Conservation (phyloP, 2,797 vertebrate genomes). For the Cirrhinus mrigala region DNA sequence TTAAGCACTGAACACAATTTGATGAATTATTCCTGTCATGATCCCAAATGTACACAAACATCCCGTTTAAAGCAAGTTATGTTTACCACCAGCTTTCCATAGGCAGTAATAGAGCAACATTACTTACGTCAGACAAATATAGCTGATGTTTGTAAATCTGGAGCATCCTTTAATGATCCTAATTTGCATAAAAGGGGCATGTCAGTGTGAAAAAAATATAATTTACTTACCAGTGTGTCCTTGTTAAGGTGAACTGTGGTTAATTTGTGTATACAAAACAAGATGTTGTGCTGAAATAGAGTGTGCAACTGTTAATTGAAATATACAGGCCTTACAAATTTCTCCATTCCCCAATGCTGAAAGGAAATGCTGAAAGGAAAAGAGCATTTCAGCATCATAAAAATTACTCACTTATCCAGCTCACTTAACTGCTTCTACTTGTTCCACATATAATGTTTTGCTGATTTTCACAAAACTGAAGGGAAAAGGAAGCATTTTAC, state of each 20-base stretch:
- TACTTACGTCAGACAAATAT: not conserved
- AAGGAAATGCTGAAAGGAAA: too few relatives aligned
- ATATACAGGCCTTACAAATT: not conserved
- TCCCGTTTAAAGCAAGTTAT: not conserved
- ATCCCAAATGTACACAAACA: too few relatives aligned
- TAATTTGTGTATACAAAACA: not conserved
- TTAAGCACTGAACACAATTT: not conserved
- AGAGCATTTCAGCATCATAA: not conserved
- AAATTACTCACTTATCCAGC: constrained; percentile 1
- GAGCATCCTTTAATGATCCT: not conserved
- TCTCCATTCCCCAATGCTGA: too few relatives aligned
- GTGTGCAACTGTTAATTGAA: not conserved
- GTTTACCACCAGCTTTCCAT: constrained; percentile 1
- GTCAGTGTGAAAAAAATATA: not conserved
- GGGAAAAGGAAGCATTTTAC: not conserved
- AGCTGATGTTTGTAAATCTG: not conserved
- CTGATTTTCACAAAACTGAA: constrained; percentile 6
- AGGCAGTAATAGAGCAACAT: not conserved
- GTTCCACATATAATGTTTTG: not conserved
- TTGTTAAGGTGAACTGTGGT: not conserved
- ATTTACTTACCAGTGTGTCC: not conserved
- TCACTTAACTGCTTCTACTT: not conserved
- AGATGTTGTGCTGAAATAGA: not conserved
- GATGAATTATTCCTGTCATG: not conserved
- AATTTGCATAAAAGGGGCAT: not conserved